Evolutionary conservation across 2,888 invertebrate species (phyloP), one percentile per base, ranked within the genome.

Genomic region (Norana najaformis): DNA sequence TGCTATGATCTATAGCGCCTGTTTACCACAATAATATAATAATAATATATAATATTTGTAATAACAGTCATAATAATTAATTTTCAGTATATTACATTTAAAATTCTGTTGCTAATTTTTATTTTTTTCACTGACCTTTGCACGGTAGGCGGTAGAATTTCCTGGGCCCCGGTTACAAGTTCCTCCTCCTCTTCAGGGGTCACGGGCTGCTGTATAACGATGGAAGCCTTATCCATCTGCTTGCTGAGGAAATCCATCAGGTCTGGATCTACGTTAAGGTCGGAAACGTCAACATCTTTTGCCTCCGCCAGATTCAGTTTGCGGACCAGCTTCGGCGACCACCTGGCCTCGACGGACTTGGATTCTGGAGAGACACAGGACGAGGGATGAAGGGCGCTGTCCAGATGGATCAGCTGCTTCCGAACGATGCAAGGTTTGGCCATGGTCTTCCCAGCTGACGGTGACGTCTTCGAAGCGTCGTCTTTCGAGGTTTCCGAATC

Each of bases 281-380:
- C 85, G 0, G 85, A 85, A 6, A 85, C 85, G 18, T 85, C 85
- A 13, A 85, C 85, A n/a, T 85, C 85, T 13, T 37, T 35, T 20
- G 85, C 85, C 36, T 85, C 85, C 8, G 85, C 85, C 85, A 85
- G 85, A 35, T 85, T 85, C 36, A 85, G 85, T 37, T 85, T 85
- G 6, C 85, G 35, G 30, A 85, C 85, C 5, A 85, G 85, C 34
- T 85, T 85, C 36, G 85, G 85, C 13, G 85, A 85, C 85, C 85
- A 85, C 36, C 37, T 85, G 35, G 85, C 35, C 18, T 35, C 36
- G 85, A 85, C 85, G 36, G 85, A 35, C 35, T 35, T 85, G 18
- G 85, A 85, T 14, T 85, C 85, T 37, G 85, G 85, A 35, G 85
- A 35, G 37, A 85, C 85, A 37, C 85, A 85, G 20, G 85, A 85